These are phyloP conservation scores for Griposia aprilina DNA, from an alignment of 2,888 invertebrate genomes.

Conservation along the genomic window DNA sequence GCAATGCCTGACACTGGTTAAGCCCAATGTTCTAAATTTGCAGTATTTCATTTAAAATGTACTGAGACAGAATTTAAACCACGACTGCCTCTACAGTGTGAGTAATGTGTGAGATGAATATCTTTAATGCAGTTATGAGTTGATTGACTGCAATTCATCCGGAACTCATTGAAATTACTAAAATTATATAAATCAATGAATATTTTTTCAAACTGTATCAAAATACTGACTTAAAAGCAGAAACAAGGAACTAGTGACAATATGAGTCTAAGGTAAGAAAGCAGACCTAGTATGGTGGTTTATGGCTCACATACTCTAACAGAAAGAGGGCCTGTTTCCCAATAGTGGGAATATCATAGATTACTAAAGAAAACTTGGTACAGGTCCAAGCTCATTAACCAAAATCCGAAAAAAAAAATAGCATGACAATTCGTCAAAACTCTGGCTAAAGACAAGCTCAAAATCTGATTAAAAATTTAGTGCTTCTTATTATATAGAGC, in stretches of 20 bases:
- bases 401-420: not conserved
- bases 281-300: fast-evolving
- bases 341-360: not conserved
- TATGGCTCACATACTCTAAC: no score
- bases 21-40: not conserved
- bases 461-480: not conserved
- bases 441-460: not conserved
- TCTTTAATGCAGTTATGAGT: not conserved
- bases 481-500: not conserved
- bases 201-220: not conserved
- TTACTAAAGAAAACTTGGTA: not conserved
- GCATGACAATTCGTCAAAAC: not conserved
- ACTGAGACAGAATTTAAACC: not conserved
- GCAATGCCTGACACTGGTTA: not conserved
- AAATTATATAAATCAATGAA: not conserved
- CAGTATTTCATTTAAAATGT: not conserved
- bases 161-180: not conserved
- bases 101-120: not conserved
- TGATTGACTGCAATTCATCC: no score
- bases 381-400: fast-evolving
- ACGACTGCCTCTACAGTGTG: not conserved
- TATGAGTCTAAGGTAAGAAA: no score
- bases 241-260: not conserved
- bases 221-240: not conserved
- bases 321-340: not conserved